Percentiles rank a stretch among this genome's conserved stretches.
These are phyloP conservation scores for Phalacrocorax pelagicus DNA, from an alignment of 2,113 vertebrate genomes.

Conservation along the genomic window DNA sequence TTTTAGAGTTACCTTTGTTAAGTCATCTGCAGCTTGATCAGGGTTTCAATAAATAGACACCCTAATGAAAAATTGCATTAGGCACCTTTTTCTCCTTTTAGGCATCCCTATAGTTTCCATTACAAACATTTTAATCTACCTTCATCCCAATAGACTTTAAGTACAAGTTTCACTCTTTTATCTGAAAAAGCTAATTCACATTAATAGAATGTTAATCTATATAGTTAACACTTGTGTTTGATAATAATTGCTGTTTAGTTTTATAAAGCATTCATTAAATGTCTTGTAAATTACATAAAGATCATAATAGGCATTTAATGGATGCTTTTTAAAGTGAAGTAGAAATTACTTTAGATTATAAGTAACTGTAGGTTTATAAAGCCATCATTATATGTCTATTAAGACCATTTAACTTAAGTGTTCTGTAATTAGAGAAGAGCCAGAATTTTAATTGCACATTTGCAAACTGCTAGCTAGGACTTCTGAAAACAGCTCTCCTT, in stretches of 20 bases:
- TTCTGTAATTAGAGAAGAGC: constrained; percentile 72
- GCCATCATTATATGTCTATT: constrained; percentile 77
- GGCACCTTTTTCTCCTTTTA: neutral
- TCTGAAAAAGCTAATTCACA: constrained; percentile 49
- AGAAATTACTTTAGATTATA: constrained; percentile 74
- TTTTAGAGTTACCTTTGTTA: neutral
- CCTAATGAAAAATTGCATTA: neutral
- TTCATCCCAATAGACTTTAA: neutral
- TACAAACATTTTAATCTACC: neutral
- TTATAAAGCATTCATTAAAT: constrained; percentile 71
- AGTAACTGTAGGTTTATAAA: constrained; percentile 74
- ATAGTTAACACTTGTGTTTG: constrained; percentile 66
- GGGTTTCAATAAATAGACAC: neutral
- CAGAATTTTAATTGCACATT: constrained; percentile 78
- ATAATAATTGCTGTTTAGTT: constrained; percentile 72
- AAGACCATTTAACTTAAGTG: constrained; percentile 76
- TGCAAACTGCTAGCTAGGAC: constrained; percentile 67
- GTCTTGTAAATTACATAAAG: constrained; percentile 73
- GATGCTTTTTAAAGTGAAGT: constrained; percentile 65
- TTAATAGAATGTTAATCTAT: constrained; percentile 53
- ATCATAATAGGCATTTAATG: constrained; percentile 73
- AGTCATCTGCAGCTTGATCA: neutral
- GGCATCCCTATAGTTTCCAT: neutral
- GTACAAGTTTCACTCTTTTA: constrained; percentile 31
- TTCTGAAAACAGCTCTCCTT: constrained; percentile 58